Percentiles rank a stretch among this genome's conserved stretches.
Evolutionary conservation across 1,140 invertebrate species (phyloP).

Genomic region (Nasonia giraulti): DNA sequence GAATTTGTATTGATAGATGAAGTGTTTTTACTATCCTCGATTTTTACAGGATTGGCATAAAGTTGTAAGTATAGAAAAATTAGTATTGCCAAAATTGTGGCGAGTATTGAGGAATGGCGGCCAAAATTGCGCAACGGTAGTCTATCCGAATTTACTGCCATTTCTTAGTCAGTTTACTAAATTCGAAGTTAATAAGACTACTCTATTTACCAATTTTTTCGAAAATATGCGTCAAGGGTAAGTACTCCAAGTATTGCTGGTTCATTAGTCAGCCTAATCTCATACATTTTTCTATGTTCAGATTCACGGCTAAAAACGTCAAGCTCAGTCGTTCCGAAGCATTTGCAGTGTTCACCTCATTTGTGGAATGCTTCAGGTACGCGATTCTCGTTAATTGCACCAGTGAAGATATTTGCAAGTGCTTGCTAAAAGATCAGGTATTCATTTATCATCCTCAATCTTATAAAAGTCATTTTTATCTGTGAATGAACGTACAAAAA

Average conservation of each 20-base stretch:
- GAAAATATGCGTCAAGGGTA: slow-evolving; percentile 80
- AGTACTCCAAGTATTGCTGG: neutral
- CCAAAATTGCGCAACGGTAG: slow-evolving; percentile 79
- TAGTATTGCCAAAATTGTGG: slow-evolving; percentile 82
- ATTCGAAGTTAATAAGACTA: slow-evolving; percentile 72
- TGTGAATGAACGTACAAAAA: neutral
- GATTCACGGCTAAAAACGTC: slow-evolving; percentile 73
- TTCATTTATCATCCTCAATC: slow-evolving; percentile 22
- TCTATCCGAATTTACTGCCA: slow-evolving; percentile 85
- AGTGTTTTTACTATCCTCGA: slow-evolving; percentile 34
- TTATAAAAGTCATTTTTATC: neutral
- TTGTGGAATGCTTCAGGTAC: slow-evolving; percentile 83
- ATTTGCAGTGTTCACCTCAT: slow-evolving; percentile 77
- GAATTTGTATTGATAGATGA: slow-evolving; percentile 16
- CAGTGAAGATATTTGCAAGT: slow-evolving; percentile 68
- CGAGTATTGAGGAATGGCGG: slow-evolving; percentile 80
- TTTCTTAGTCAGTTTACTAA: slow-evolving; percentile 82
- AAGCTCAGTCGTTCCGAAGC: slow-evolving; percentile 77
- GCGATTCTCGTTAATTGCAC: slow-evolving; percentile 72
- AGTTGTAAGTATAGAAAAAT: slow-evolving; percentile 81
- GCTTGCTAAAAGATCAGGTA: slow-evolving; percentile 67
- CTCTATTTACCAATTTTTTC: slow-evolving; percentile 82
- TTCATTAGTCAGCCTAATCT: neutral
- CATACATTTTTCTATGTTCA: slow-evolving; percentile 24
- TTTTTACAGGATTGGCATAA: slow-evolving; percentile 80